phyloP scores from a whole-genome alignment of 2,797 vertebrate genomes.

The Cheirogaleus major region DNA sequence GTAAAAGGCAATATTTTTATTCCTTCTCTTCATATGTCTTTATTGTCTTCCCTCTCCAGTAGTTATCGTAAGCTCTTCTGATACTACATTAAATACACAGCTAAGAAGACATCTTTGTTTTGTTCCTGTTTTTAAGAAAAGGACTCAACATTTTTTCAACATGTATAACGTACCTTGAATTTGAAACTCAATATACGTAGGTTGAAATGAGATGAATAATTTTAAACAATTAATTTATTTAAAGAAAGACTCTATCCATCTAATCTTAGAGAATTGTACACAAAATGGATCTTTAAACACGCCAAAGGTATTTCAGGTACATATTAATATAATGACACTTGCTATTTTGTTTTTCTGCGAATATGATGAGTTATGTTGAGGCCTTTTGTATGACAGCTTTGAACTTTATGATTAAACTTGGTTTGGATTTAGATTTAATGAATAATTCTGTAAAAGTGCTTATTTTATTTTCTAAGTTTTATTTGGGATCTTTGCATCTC shows the following conservation, averaged over 20 bases:
- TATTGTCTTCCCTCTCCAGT: background rate
- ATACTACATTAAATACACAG: background rate
- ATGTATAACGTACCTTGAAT: background rate
- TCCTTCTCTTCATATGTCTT: slow-evolving; percentile 9
- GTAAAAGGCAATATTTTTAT: slow-evolving; percentile 54
- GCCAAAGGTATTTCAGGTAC: background rate
- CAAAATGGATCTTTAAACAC: slow-evolving; percentile 14
- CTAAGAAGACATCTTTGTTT: background rate
- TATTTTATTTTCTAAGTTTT: slow-evolving; percentile 29
- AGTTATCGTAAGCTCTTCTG: background rate
- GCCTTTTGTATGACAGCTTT: background rate
- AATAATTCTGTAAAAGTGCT: background rate
- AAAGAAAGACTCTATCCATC: background rate
- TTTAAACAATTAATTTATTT: slow-evolving; percentile 46
- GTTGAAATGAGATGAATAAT: background rate
- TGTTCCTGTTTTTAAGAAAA: slow-evolving; percentile 24
- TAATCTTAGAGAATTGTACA: slow-evolving; percentile 8
- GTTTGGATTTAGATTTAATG: background rate
- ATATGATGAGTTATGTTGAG: background rate
- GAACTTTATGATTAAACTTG: background rate
- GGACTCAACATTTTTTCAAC: background rate
- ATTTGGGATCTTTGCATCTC: background rate
- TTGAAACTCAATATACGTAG: background rate
- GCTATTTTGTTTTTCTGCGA: background rate
- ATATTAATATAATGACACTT: background rate